These are phyloP conservation scores for Acanthosepion pharaonis DNA, from an alignment of 2,888 invertebrate genomes.

Conservation along the genomic window DNA sequence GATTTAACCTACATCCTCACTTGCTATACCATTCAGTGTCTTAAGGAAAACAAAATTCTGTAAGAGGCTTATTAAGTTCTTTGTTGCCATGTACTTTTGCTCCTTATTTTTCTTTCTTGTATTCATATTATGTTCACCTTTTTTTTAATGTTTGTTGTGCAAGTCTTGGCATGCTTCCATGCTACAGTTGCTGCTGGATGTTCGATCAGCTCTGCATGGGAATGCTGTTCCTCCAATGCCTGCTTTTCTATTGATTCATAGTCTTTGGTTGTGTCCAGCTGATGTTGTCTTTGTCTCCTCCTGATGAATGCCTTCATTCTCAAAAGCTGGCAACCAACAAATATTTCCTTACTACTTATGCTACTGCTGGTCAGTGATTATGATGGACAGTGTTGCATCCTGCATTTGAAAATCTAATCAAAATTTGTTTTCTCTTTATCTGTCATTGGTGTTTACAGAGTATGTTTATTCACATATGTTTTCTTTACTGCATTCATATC, in stretches of 20 bases:
- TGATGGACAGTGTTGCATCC: neutral
- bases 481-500: too few species aligned
- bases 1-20: too few species aligned
- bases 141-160: neutral
- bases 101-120: neutral
- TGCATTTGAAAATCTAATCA: neutral
- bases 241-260: neutral
- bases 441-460: neutral
- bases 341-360: too few species aligned
- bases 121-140: neutral
- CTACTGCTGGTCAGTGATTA: neutral
- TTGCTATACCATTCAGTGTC: neutral
- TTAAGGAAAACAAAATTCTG: neutral
- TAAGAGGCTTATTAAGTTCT: neutral
- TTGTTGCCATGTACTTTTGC: neutral
- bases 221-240: neutral
- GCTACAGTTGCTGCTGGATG: neutral
- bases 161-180: neutral
- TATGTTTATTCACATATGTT: neutral
- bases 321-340: neutral
- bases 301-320: neutral
- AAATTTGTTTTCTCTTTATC: too few species aligned
- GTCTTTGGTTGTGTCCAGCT: neutral
- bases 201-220: neutral
- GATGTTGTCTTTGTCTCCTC: neutral